Base-by-base conservation (phyloP, 2,888 invertebrate genomes). In the Quadroppia sp. region DNA sequence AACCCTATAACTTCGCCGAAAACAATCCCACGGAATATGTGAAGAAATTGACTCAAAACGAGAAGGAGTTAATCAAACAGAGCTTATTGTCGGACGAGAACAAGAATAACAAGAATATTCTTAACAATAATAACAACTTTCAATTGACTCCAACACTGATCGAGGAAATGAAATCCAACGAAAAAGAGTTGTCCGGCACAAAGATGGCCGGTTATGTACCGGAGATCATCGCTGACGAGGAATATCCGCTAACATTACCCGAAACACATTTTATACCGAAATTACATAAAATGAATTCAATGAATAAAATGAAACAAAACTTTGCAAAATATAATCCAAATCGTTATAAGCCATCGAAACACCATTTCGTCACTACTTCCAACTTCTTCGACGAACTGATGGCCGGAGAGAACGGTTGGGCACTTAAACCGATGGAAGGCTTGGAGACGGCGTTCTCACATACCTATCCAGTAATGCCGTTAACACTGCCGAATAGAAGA, bases 371-470 rank as follows among this genome's bases (percentile, higher is more conserved):
- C 1, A 42, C 7, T 2, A 42, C 67, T 13, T 25, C 40, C 30
- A 36, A 32, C 64, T 15, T 67, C 2, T 23, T 42, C 42, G 67
- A 67, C 20, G 67, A 67, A 13, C 23, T 67, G 7, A 1, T 67
- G n/a, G n/a, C 67, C 42, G 67, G 40, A 3, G 67, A 67, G 15
- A 67, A 40, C 42, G 13, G 42, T 13, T 67, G 67, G 67, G 64
- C 64, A 11, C 20, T 64, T 20, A 64, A 64, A 17, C 64, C 15
- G 3, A 2, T 64, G 15, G 67, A 42, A 4, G 67, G 40, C 1
- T 42, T 67, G 25, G 67, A 67, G 11, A 23, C 67, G 0, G 67
- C 67, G 3, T 67, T 67, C 20, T 42, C 67, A 11, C 36, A 67
- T 20, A 30, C 40, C 23, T 40, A 32, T 17, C 67, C 67, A 7